Percentiles rank a stretch among this genome's conserved stretches.
Conservation (phyloP, 2,888 invertebrate species). For the Lymantria monacha region DNA sequence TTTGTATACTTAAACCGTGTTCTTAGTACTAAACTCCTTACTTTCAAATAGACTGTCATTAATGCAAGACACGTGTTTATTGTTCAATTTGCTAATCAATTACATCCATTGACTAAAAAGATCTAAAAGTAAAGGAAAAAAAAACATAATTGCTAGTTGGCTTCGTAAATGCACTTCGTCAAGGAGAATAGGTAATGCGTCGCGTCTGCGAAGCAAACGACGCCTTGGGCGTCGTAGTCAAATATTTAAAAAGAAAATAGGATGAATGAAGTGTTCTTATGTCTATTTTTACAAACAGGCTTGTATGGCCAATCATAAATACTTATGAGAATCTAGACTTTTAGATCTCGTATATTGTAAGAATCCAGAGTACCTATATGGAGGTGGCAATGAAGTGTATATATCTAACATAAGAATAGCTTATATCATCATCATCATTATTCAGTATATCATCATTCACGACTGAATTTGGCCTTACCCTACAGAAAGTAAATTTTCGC, state of each 20-base stretch:
- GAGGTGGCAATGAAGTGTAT: too few species aligned
- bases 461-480: too few species aligned
- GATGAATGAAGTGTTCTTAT: constrained; percentile 18
- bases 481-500: too few species aligned
- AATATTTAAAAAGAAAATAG: constrained; percentile 45
- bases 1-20: too few species aligned
- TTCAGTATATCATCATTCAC: too few species aligned
- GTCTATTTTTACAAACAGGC: constrained; percentile 5
- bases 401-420: too few species aligned
- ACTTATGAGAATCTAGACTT: too few species aligned
- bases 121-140: constrained; percentile 3
- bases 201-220: constrained; percentile 40
- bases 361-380: too few species aligned
- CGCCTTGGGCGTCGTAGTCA: constrained; percentile 48
- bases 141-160: constrained; percentile 16
- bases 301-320: constrained; percentile 1
- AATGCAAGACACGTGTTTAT: neutral
- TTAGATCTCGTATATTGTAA: too few species aligned
- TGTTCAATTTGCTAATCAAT: constrained; percentile 7
- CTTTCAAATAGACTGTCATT: neutral
- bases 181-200: constrained; percentile 61
- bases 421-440: too few species aligned
- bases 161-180: constrained; percentile 28
- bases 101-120: neutral
- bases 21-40: neutral